phyloP scores from a whole-genome alignment of 1,140 invertebrate genomes.

The Brachionus paranguensis region DNA sequence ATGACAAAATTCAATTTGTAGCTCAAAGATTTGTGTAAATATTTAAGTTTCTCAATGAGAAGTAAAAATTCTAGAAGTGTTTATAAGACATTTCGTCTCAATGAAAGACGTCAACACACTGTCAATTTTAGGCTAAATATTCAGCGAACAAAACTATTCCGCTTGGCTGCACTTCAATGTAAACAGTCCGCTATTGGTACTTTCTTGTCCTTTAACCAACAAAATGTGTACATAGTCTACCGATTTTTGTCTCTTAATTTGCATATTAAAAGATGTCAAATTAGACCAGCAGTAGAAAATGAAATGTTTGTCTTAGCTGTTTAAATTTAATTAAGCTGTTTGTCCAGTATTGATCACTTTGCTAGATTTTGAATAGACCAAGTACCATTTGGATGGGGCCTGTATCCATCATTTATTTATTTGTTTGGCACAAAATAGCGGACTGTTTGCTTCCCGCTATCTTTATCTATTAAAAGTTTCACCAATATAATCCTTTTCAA shows the following conservation, averaged over 20 bases:
- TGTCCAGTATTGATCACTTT: neutral
- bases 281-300: slow-evolving; percentile 10
- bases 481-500: neutral
- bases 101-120: neutral
- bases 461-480: neutral
- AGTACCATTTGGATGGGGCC: neutral
- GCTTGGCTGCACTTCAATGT: neutral
- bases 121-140: neutral
- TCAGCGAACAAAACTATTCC: neutral
- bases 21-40: neutral
- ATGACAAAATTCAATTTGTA: slow-evolving; percentile 28
- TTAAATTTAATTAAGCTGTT: slow-evolving; percentile 17
- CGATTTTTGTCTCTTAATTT: slow-evolving; percentile 8
- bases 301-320: neutral
- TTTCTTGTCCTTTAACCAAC: neutral
- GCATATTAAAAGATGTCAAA: slow-evolving; percentile 30
- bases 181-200: slow-evolving; percentile 21
- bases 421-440: neutral
- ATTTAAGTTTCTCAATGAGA: neutral
- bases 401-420: slow-evolving; percentile 8
- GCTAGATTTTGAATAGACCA: neutral
- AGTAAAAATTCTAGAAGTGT: too few relatives aligned
- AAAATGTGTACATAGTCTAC: neutral
- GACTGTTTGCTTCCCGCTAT: neutral
- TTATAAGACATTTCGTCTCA: neutral